Evolutionary conservation across 2,888 invertebrate species (phyloP).

Genomic region (Amphipyra tragopoginis): DNA sequence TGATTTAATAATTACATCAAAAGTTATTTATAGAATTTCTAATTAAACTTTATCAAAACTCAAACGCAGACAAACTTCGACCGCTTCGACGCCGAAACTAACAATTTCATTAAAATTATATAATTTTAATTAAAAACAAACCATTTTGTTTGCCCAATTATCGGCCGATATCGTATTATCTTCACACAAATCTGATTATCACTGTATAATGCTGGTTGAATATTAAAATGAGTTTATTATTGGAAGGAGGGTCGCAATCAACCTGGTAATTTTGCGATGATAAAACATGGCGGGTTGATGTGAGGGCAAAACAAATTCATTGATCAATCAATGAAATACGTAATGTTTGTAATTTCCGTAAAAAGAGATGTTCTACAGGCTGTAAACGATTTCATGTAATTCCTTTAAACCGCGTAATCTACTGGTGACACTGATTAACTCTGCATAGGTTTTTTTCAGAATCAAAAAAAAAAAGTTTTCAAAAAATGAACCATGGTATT

Average conservation of each 20-base stretch:
- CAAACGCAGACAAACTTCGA: background rate
- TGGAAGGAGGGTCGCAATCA: conserved; percentile 47
- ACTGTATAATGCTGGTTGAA: conserved; percentile 61
- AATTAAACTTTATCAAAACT: conserved; percentile 11
- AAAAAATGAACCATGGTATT: no score
- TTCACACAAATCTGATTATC: conserved; percentile 68
- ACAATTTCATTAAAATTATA: conserved; percentile 26
- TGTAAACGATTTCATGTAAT: no score
- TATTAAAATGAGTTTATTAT: conserved; percentile 66
- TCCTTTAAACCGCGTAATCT: no score
- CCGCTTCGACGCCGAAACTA: conserved; percentile 7
- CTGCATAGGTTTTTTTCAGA: no score
- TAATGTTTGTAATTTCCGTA: background rate
- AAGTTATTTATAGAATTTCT: background rate
- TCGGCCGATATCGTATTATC: conserved; percentile 63
- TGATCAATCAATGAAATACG: background rate
- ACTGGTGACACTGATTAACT: no score
- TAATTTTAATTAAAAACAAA: conserved; percentile 66
- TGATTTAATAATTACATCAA: no score
- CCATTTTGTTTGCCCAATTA: conserved; percentile 63
- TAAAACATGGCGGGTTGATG: conserved; percentile 38
- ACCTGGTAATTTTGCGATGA: conserved; percentile 35
- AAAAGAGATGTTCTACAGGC: no score
- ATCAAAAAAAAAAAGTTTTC: no score
- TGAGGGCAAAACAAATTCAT: conserved; percentile 19